A percentile compares a stretch with the other conserved stretches of the same genome.
phyloP scores from a whole-genome alignment of 2,888 invertebrate species.

The Cheilosia vernalis region DNA sequence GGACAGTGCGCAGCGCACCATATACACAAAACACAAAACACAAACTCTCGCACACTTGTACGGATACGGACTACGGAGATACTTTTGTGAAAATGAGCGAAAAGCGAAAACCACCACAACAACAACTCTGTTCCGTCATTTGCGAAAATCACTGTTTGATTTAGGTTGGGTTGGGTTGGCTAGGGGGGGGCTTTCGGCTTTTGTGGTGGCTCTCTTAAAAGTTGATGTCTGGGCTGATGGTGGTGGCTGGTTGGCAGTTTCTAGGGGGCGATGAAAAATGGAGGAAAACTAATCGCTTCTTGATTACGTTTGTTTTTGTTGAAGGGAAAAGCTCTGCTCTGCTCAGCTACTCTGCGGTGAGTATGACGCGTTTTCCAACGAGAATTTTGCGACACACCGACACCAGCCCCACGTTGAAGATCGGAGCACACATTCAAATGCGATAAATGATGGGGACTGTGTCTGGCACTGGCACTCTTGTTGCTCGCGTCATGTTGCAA shows the following conservation, averaged over 20 bases:
- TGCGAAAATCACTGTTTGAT: constrained; percentile 56
- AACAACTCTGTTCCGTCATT: neutral
- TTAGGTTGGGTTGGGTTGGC: neutral
- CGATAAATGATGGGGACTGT: neutral
- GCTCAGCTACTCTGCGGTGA: neutral
- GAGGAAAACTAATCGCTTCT: constrained; percentile 52
- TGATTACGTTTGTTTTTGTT: constrained; percentile 23
- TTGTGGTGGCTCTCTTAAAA: constrained; percentile 58
- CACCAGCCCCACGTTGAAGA: neutral
- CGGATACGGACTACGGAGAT: neutral
- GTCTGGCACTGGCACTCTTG: constrained; percentile 12
- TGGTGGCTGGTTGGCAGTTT: neutral
- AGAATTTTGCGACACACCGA: neutral
- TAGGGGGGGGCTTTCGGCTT: neutral
- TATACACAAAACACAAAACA: constrained; percentile 12
- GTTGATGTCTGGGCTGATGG: neutral
- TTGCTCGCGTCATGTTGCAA: constrained; percentile 70
- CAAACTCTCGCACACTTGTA: constrained; percentile 26
- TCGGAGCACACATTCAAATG: neutral
- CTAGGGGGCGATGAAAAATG: constrained; percentile 42
- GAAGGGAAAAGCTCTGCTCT: constrained; percentile 55
- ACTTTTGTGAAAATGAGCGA: constrained; percentile 70
- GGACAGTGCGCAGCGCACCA: constrained; percentile 12
- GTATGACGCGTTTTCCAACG: constrained; percentile 9
- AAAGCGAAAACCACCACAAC: constrained; percentile 58